A percentile compares a stretch with the other conserved stretches of the same genome.
Conservation (phyloP, 2,797 vertebrate genomes). For the Spheniscus humboldti region DNA sequence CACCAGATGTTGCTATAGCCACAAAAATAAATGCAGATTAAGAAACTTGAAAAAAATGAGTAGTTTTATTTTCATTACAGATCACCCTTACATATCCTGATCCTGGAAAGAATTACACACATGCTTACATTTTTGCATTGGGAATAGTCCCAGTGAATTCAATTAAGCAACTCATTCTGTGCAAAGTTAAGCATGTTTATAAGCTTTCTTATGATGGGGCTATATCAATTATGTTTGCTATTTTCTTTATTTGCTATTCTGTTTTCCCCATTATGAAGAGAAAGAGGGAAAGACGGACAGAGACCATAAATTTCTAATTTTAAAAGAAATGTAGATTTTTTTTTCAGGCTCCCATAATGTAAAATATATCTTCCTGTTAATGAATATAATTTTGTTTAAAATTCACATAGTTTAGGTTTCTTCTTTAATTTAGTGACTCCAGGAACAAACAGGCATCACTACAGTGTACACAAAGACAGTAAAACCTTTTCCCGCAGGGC, state of each 20-base stretch:
- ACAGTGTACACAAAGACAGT: neutral
- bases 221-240: neutral
- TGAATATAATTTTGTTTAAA: slow-evolving; percentile 26
- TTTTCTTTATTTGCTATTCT: slow-evolving; percentile 25
- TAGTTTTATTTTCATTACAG: neutral
- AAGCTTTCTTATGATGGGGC: neutral
- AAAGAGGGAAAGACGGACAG: neutral
- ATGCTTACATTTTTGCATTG: neutral
- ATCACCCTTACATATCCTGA: neutral
- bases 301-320: neutral
- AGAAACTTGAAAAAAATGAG: neutral
- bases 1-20: slow-evolving; percentile 66
- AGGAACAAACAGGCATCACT: neutral
- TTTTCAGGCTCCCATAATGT: neutral
- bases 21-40: slow-evolving; percentile 18
- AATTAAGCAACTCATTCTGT: neutral
- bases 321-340: neutral
- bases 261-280: neutral
- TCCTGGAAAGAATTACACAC: neutral
- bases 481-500: slow-evolving; percentile 2
- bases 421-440: neutral
- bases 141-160: neutral
- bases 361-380: neutral
- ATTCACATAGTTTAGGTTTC: neutral
- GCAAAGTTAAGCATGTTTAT: neutral